Evolutionary conservation across 2,797 vertebrate genomes (phyloP), one percentile per base, ranked within the genome.

Genomic region (Benthosema pterotum): DNA sequence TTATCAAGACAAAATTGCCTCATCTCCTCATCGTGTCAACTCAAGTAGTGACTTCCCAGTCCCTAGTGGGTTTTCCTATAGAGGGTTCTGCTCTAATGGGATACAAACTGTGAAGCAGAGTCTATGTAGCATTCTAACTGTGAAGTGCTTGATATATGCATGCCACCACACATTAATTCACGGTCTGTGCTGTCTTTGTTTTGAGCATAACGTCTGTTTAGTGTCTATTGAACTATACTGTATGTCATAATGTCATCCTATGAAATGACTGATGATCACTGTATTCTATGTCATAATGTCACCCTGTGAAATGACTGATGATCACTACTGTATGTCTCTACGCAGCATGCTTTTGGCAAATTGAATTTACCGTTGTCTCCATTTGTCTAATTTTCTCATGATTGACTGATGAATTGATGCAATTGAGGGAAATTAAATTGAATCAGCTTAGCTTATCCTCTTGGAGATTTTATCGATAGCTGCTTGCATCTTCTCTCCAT

Each of bases 81-180:
- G 47, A 25, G 47, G 12, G 50, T 71, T 25, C 4, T 50, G 32
- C 45, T 18, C 22, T 15, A 13, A 60, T 32, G 22, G 47, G 16
- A 3, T 49, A 58, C n/a, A n/a, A n/a, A n/a, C n/a, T 57, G 57
- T 19, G 12, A 63, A 56, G 46, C 48, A 4, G 63, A 38, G 19
- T 50, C 46, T 15, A 63, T 79, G 77, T 62, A 75, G 69, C 73
- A 76, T 78, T 75, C 72, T 56, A 63, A 71, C 43, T 53, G 66
- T 67, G 65, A 60, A 60, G 71, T 63, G 49, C 53, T 71, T 69
- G 71, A 77, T 82, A 78, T 82, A 83, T 81, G 77, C 60, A 83
- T 81, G 77, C 60, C 84, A 85, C 71, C 62, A 49, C 69, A 80
- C 75, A 70, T 79, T 75, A 77, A 74, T 72, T 60, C 57, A 54